Percentiles rank a stretch among this genome's conserved stretches.
These are phyloP conservation scores for Euproctis similis DNA, from an alignment of 2,888 invertebrate species.

Conservation along the genomic window DNA sequence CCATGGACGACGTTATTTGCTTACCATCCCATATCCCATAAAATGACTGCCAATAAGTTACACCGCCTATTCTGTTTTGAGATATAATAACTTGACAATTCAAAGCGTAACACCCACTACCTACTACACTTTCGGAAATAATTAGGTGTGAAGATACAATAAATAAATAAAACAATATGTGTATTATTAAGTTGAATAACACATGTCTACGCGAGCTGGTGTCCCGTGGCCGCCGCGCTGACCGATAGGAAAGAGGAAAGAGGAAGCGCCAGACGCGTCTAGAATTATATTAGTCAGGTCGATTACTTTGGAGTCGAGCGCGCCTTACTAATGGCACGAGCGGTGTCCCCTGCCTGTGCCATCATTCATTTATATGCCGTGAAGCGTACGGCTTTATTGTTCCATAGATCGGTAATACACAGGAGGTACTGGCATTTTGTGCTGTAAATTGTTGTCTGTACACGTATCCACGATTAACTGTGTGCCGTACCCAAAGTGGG, in stretches of 20 bases:
- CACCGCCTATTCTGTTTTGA: too few relatives aligned
- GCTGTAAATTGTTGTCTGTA: conserved; percentile 73
- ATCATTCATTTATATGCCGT: conserved; percentile 66
- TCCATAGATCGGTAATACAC: conserved; percentile 75
- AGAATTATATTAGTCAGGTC: conserved; percentile 74
- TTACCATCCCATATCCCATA: too few relatives aligned
- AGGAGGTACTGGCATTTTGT: conserved; percentile 71
- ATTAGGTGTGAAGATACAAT: too few relatives aligned
- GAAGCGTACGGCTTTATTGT: conserved; percentile 68
- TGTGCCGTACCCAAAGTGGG: conserved; percentile 51
- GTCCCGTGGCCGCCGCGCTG: conserved; percentile 57
- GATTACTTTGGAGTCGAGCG: conserved; percentile 66
- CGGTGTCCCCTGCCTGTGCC: conserved; percentile 62
- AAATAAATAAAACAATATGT: too few relatives aligned
- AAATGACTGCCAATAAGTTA: too few relatives aligned
- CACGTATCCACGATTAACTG: conserved; percentile 71
- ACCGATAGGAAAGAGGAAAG: conserved; percentile 76
- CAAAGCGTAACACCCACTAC: too few relatives aligned
- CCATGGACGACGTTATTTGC: too few relatives aligned
- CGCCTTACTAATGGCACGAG: conserved; percentile 67
- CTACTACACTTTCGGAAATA: too few relatives aligned
- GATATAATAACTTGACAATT: too few relatives aligned
- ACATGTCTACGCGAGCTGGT: too few relatives aligned
- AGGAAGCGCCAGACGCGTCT: conserved; percentile 70
- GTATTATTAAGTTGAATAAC: conserved; percentile 23